Evolutionary conservation across 2,113 vertebrate species (phyloP).

Genomic region (Ifrita kowaldi): DNA sequence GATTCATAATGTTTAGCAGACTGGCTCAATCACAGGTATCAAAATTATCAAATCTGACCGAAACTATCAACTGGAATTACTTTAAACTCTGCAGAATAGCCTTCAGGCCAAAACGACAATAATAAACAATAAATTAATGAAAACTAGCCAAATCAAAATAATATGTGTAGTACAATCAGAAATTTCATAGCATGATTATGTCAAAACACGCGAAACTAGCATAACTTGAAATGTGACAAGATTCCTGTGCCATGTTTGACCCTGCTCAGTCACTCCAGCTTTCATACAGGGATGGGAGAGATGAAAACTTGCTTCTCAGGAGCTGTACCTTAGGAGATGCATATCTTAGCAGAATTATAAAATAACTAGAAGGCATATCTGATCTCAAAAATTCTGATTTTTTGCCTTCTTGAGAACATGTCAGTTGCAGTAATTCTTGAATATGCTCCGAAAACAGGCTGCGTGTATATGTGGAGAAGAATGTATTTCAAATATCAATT

Average conservation of each 20-base stretch:
- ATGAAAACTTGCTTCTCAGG: background rate
- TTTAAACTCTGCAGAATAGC: background rate
- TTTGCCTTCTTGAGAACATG: background rate
- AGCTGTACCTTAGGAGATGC: background rate
- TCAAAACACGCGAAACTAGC: background rate
- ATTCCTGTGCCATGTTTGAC: background rate
- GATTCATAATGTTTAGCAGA: background rate
- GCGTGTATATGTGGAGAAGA: fast-evolving
- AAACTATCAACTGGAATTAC: background rate
- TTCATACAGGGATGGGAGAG: background rate
- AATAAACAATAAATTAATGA: background rate
- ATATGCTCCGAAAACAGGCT: background rate
- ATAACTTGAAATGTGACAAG: background rate
- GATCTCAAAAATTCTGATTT: background rate
- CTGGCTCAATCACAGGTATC: background rate
- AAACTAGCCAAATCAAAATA: background rate
- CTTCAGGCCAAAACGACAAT: background rate
- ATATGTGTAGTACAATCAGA: background rate
- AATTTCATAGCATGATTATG: fast-evolving
- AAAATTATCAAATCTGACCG: background rate
- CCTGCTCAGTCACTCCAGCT: background rate
- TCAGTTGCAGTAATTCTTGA: background rate
- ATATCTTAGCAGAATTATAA: background rate
- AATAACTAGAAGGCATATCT: background rate
- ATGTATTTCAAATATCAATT: background rate